Base-by-base conservation (phyloP, 2,888 invertebrate species). In the Drosophila lacicola region DNA sequence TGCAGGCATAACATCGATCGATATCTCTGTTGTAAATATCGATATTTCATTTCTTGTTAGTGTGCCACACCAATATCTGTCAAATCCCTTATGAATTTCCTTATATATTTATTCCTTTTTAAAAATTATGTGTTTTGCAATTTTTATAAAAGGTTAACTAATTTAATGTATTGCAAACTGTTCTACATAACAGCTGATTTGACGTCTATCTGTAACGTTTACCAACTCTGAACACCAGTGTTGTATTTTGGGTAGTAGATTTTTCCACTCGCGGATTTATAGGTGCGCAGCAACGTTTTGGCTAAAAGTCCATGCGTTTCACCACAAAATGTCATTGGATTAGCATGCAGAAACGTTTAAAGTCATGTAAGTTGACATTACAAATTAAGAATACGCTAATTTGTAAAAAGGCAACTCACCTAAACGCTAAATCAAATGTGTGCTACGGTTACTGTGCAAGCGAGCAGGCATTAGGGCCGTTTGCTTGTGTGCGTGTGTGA, bases 211-310 rank as follows among this genome's bases (percentile, higher is more conserved):
- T 19, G 10, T n/a, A 29, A 34, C 55, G 45, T 36, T 72, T 21
- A 57, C 41, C 61, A 75, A 64, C 79, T 57, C 75, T 78, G 45
- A n/a, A 8, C 41, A 2, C 9, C 67, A 77, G 78, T 66, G 78
- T 61, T 78, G 70, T 56, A 74, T 79, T 79, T 72, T 67, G 33
- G 29, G 68, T 51, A 82, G 79, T 75, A 78, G 70, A 74, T 77
- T 87, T 80, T 82, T 74, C 70, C 68, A 70, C 68, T 78, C 78
- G 78, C 80, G 53, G 46, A 74, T 66, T 75, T 74, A 65, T 37
- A 53, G 64, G 78, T 73, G 62, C 63, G 64, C 64, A 55, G 50
- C 63, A 64, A 71, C 78, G 70, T 72, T 84, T 78, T 66, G 70
- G 73, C 76, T 68, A 29, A 34, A 51, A 54, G 50, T 67, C 66